These are phyloP conservation scores for Peribatodes rhomboidaria DNA, from an alignment of 2,888 invertebrate species.

Conservation along the genomic window DNA sequence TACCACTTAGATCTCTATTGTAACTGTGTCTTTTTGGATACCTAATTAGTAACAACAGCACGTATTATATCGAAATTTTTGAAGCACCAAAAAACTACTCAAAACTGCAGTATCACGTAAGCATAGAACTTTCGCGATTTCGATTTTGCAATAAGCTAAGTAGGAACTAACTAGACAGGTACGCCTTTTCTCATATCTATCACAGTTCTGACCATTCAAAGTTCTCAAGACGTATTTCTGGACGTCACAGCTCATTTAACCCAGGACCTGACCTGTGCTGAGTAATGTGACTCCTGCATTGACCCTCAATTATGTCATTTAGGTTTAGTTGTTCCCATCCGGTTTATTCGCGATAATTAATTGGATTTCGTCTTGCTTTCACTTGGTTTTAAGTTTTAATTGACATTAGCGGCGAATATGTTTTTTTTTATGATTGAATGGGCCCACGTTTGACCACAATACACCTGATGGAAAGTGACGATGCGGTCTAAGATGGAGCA, in stretches of 20 bases:
- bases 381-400: background rate
- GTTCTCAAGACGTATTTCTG: conserved; percentile 6
- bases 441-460: no score
- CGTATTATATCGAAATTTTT: conserved; percentile 19
- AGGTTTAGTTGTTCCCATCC: conserved; percentile 30
- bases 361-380: conserved; percentile 24
- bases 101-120: conserved; percentile 12
- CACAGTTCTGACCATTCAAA: conserved; percentile 51
- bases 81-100: conserved; percentile 14
- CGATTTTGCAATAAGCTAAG: conserved; percentile 7
- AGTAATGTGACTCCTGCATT: conserved; percentile 71
- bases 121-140: conserved; percentile 15
- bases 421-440: no score
- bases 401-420: background rate
- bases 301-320: conserved; percentile 62
- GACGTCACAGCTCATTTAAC: conserved; percentile 57
- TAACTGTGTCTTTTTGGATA: conserved; percentile 6
- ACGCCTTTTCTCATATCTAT: conserved; percentile 38
- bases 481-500: no score
- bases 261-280: conserved; percentile 53
- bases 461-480: no score
- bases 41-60: conserved; percentile 25
- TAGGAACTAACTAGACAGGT: conserved; percentile 34
- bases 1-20: background rate
- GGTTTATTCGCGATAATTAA: conserved; percentile 33